Evolutionary conservation across 2,113 vertebrate species (phyloP), one percentile per base, ranked within the genome.

Genomic region (Numenius arquata): DNA sequence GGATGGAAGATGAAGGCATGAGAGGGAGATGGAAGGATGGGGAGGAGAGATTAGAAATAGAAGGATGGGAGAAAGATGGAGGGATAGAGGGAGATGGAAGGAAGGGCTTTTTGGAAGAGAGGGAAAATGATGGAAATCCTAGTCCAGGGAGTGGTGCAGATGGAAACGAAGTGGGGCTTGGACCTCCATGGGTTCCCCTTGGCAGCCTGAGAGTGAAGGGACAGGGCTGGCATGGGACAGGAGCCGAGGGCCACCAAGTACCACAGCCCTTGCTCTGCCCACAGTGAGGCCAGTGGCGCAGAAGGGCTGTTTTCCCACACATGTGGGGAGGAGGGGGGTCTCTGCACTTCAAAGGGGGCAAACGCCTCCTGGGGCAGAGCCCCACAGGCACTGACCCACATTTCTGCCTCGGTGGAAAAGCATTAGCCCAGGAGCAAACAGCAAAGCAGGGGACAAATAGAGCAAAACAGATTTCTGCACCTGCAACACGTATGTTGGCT

Each of bases 401-500:
- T 62, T 77, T 56, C 85, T 95, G 81, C 30, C 62, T 50, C 0
- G 0, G 6, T 58, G 79, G 61, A 48, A 61, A 40, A 1, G 1
- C 58, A 13, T 65, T 19, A 48, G 50, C 32, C 36, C 52, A 16
- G 82, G 30, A 79, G 25, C 48, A n/a, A 88, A 66, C 5, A 66
- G 56, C 47, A 59, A 55, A 65, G 34, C 43, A 43, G 59, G 70
- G 81, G 62, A 20, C 23, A 73, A 85, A 70, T 3, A 38, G 17
- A 85, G 36, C 36, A 73, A 68, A 83, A 16, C 5, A 30, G 48
- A 45, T 66, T 75, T 21, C 70, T 75, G 63, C 48, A 55, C n/a
- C 62, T 47, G 21, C 82, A 70, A 25, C 38, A 11, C 0, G 0
- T 2, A 5, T 6, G 9, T 29, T 41, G 36, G 27, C 41, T 73